Evolutionary conservation across 2,113 vertebrate genomes (phyloP).

Genomic region (Speoplatyrhinus poulsoni): DNA sequence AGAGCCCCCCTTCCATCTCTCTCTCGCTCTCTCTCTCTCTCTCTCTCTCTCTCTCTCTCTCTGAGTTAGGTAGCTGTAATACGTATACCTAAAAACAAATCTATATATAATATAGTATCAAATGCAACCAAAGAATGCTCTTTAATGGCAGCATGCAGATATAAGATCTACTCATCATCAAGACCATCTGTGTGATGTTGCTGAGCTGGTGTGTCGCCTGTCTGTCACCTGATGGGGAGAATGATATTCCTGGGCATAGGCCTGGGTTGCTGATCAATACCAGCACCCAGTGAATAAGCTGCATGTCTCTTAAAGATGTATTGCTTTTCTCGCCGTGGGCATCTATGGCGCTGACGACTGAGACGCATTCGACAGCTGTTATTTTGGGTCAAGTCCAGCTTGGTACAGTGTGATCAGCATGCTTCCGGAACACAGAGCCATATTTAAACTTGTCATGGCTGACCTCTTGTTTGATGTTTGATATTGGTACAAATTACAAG

Average conservation of each 20-base stretch:
- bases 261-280: slow-evolving; percentile 66
- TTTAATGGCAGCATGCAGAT: slow-evolving; percentile 21
- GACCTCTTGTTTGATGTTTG: slow-evolving; percentile 32
- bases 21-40: neutral
- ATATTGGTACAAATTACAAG: slow-evolving; percentile 45
- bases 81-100: too few species aligned
- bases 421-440: slow-evolving; percentile 2
- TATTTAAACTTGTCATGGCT: slow-evolving; percentile 40
- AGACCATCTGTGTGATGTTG: slow-evolving; percentile 17
- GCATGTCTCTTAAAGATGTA: slow-evolving; percentile 37
- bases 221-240: slow-evolving; percentile 48
- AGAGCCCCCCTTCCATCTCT: too few species aligned
- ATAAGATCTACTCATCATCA: slow-evolving; percentile 37
- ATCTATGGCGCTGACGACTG: slow-evolving; percentile 42
- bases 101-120: neutral
- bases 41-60: neutral
- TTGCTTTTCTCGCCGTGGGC: slow-evolving; percentile 39
- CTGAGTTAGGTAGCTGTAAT: neutral
- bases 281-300: slow-evolving; percentile 46
- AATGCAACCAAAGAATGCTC: neutral
- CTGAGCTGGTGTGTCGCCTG: slow-evolving; percentile 38
- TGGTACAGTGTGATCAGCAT: slow-evolving; percentile 24
- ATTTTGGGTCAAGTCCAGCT: slow-evolving; percentile 30
- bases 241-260: slow-evolving; percentile 65
- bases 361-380: slow-evolving; percentile 25